These are phyloP conservation scores for Protobothrops flavoviridis DNA, from an alignment of 2,113 vertebrate genomes.

Conservation along the genomic window DNA sequence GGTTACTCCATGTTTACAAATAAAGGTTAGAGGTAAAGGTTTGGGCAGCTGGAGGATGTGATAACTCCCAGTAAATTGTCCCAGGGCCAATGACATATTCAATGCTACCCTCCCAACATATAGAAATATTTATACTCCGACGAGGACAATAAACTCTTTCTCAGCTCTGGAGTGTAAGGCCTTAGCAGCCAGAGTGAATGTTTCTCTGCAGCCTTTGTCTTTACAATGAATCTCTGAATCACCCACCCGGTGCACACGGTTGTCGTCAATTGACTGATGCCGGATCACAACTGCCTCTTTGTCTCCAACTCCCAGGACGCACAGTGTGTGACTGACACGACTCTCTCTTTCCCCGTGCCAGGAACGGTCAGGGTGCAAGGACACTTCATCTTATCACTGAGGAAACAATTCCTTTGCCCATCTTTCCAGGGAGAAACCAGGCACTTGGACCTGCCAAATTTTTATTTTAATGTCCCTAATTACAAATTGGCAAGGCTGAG, in stretches of 20 bases:
- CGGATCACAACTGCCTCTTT: slow-evolving; percentile 7
- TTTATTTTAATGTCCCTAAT: background rate
- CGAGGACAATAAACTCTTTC: slow-evolving; percentile 16
- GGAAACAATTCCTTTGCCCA: background rate
- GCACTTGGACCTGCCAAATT: background rate
- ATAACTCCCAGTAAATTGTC: background rate
- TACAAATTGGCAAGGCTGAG: background rate
- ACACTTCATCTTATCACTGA: background rate
- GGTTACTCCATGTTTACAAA: slow-evolving; percentile 12
- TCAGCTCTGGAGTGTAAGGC: background rate
- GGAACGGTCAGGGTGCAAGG: background rate
- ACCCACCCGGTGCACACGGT: slow-evolving; percentile 9
- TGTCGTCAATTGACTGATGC: slow-evolving; percentile 12
- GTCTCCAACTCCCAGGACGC: background rate
- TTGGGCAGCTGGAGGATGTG: background rate
- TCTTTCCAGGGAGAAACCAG: background rate
- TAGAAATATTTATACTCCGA: background rate
- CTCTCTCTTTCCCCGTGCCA: background rate
- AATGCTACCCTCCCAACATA: background rate
- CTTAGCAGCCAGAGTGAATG: background rate
- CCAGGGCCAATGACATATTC: background rate
- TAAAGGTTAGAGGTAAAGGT: background rate
- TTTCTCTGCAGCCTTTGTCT: slow-evolving; percentile 27
- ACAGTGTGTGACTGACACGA: slow-evolving; percentile 20
- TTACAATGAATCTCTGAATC: slow-evolving; percentile 36